Conservation (phyloP, 92 coral and sea anemone species). For the Metridium senile region DNA sequence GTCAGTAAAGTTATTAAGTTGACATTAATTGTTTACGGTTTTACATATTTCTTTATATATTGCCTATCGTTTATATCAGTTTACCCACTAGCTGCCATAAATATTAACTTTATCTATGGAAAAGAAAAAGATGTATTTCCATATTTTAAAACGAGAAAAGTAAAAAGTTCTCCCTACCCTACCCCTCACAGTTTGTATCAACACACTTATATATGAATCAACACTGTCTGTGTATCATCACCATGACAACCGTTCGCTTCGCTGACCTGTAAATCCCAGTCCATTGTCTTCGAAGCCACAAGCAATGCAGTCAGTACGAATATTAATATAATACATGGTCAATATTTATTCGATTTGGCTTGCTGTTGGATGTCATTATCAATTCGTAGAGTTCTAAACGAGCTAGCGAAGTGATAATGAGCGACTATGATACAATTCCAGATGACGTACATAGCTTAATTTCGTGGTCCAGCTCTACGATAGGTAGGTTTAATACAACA, state of each 20-base stretch:
- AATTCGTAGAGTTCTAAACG: background rate
- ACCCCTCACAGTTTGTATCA: background rate
- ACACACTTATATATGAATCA: background rate
- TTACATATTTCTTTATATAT: too few species aligned
- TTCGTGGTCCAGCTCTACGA: conserved; percentile 18
- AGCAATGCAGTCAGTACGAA: background rate
- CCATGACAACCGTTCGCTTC: background rate
- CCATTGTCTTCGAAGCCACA: background rate
- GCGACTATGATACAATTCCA: conserved; percentile 5
- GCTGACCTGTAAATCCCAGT: background rate
- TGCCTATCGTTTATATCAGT: too few species aligned
- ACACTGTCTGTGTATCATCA: too few species aligned
- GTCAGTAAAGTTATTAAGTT: too few species aligned
- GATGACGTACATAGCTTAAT: conserved; percentile 16
- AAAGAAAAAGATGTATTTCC: too few species aligned
- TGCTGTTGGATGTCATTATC: background rate
- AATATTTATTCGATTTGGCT: too few species aligned
- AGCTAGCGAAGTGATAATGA: background rate
- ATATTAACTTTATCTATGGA: too few species aligned
- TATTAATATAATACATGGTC: background rate
- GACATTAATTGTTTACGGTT: too few species aligned
- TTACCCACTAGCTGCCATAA: too few species aligned
- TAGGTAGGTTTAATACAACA: background rate
- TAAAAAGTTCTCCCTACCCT: background rate
- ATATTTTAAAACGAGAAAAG: background rate